Percentiles rank a stretch among this genome's conserved stretches.
These are phyloP conservation scores for Ormyrus pomaceus DNA, from an alignment of 2,888 invertebrate species.

Conservation along the genomic window DNA sequence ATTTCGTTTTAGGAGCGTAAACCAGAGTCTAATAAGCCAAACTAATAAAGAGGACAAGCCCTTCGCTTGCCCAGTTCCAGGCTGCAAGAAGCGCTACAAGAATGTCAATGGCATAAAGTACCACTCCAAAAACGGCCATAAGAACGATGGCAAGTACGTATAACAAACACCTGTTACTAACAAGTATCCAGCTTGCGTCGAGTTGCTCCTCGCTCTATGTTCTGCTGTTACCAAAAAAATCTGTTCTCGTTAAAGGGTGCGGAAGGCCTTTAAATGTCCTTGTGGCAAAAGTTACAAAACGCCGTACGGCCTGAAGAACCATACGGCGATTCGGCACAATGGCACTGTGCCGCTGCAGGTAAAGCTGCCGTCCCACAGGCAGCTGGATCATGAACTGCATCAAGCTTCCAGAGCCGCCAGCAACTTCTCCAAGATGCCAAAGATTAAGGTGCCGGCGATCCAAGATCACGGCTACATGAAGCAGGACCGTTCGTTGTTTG, in stretches of 20 bases:
- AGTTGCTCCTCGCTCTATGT: too few species aligned
- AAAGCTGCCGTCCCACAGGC: conserved; percentile 42
- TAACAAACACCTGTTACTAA: background rate
- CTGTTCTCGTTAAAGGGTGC: conserved; percentile 78
- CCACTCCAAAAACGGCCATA: conserved; percentile 91
- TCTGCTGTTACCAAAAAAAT: too few species aligned
- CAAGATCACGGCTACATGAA: conserved; percentile 71
- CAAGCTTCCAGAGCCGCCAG: conserved; percentile 31
- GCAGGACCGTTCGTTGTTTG: conserved; percentile 61
- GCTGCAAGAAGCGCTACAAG: conserved; percentile 91
- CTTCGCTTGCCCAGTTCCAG: conserved; percentile 90
- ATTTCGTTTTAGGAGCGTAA: conserved; percentile 48
- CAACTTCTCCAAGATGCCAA: conserved; percentile 48
- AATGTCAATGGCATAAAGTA: conserved; percentile 93
- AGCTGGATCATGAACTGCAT: background rate
- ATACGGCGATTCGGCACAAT: conserved; percentile 78
- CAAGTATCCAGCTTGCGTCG: too few species aligned
- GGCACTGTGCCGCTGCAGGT: conserved; percentile 54
- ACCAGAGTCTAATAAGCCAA: conserved; percentile 38
- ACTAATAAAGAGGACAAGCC: conserved; percentile 80
- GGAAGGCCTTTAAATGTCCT: conserved; percentile 88
- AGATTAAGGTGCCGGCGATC: conserved; percentile 65
- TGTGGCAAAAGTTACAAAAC: conserved; percentile 93
- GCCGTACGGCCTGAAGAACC: conserved; percentile 86
- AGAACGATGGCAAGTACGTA: conserved; percentile 79